Evolutionary conservation across 2,797 vertebrate genomes (phyloP).

Genomic region (Petrocephalus schoutedeni): DNA sequence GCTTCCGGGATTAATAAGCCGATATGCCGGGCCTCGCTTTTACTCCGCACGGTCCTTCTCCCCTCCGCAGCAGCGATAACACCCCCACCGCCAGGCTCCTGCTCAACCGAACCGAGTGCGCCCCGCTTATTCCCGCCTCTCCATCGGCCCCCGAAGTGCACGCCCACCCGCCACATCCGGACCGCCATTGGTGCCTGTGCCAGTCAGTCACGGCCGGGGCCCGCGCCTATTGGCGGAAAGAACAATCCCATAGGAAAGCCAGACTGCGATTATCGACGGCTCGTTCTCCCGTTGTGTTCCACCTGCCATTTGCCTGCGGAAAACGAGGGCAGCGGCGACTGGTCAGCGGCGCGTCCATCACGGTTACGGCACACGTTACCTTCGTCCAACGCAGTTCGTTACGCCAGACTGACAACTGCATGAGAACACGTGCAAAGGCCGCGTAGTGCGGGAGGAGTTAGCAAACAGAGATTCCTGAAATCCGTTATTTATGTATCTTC

Average conservation of each 20-base stretch:
- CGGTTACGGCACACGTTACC: background rate
- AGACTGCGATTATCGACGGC: conserved; percentile 36
- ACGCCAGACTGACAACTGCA: conserved; percentile 14
- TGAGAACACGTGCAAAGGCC: conserved; percentile 19
- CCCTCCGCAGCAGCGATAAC: conserved; percentile 63
- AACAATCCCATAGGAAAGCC: conserved; percentile 35
- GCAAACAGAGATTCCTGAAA: background rate
- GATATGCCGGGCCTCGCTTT: conserved; percentile 34
- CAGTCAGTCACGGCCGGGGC: background rate
- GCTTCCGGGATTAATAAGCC: conserved; percentile 20
- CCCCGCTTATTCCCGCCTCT: conserved; percentile 36
- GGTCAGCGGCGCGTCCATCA: conserved; percentile 24
- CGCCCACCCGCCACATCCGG: conserved; percentile 40
- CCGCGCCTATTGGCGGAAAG: conserved; percentile 48
- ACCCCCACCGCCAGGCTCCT: conserved; percentile 56
- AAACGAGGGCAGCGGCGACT: conserved; percentile 11
- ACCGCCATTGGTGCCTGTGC: conserved; percentile 47
- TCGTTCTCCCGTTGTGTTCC: conserved; percentile 23
- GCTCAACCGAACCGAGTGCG: conserved; percentile 66
- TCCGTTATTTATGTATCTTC: background rate
- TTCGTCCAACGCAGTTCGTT: conserved; percentile 8
- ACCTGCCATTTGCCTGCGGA: conserved; percentile 38
- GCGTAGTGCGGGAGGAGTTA: background rate
- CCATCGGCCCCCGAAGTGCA: conserved; percentile 29
- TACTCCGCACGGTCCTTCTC: conserved; percentile 38